phyloP scores from a whole-genome alignment of 2,113 vertebrate genomes.

The Sus scrofa region DNA sequence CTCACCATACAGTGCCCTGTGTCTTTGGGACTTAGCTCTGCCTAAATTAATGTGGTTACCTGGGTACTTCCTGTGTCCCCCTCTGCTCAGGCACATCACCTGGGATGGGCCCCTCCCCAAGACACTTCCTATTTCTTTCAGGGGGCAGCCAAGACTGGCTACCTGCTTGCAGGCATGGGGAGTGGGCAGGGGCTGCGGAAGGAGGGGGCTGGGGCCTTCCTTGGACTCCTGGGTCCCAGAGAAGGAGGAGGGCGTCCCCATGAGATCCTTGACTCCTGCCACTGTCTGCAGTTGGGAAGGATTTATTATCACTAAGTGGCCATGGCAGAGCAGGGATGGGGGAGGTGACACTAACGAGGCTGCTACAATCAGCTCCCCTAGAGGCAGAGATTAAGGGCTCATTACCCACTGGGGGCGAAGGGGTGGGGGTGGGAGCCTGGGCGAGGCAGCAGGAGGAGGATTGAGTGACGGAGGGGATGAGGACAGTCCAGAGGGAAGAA shows the following conservation, averaged over 20 bases:
- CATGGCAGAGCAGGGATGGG: slow-evolving; percentile 58
- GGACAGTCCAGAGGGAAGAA: neutral
- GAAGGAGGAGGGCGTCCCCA: neutral
- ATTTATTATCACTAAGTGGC: slow-evolving; percentile 84
- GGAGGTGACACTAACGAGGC: slow-evolving; percentile 56
- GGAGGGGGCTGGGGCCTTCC: neutral
- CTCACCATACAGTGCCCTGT: neutral
- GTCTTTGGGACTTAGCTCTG: neutral
- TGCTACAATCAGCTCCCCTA: slow-evolving; percentile 59
- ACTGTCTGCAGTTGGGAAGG: slow-evolving; percentile 71
- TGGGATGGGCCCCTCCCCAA: slow-evolving; percentile 21
- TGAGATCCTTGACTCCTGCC: slow-evolving; percentile 69
- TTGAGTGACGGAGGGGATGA: neutral
- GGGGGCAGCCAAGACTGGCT: neutral
- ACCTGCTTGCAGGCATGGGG: neutral
- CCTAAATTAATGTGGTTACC: neutral
- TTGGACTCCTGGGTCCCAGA: neutral
- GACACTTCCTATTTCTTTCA: slow-evolving; percentile 35
- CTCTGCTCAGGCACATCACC: neutral
- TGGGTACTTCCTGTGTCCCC: too few relatives aligned
- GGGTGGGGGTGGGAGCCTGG: slow-evolving; percentile 27
- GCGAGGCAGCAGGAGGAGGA: neutral
- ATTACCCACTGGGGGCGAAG: slow-evolving; percentile 56
- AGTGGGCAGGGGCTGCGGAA: neutral
- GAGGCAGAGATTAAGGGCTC: slow-evolving; percentile 73